These are phyloP conservation scores for Sesia bembeciformis DNA, from an alignment of 2,888 invertebrate species.

Conservation along the genomic window DNA sequence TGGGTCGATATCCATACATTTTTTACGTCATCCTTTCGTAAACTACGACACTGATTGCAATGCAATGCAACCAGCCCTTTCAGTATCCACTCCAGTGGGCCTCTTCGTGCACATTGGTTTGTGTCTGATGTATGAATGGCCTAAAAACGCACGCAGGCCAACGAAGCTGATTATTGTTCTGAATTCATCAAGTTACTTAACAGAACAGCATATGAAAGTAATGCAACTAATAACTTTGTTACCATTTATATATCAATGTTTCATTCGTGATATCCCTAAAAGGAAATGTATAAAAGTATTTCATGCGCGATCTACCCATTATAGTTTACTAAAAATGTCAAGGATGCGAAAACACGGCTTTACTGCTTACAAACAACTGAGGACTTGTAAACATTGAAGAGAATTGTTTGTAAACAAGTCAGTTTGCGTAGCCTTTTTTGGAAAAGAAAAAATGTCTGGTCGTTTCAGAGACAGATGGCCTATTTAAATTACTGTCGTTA, in stretches of 20 bases:
- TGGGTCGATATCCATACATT: too few relatives aligned
- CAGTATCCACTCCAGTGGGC: too few relatives aligned
- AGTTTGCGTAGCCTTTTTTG: neutral
- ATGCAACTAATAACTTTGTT: neutral
- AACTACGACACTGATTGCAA: too few relatives aligned
- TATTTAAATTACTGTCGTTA: neutral
- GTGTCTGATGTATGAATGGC: too few relatives aligned
- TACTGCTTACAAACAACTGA: slow-evolving; percentile 4
- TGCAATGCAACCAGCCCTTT: too few relatives aligned
- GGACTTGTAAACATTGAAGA: slow-evolving; percentile 4
- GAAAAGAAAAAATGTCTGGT: neutral
- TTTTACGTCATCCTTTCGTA: too few relatives aligned
- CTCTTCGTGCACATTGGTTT: too few relatives aligned
- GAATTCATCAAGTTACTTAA: too few relatives aligned
- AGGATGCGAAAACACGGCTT: slow-evolving; percentile 9
- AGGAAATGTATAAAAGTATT: neutral
- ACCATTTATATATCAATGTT: neutral
- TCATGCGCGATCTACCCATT: neutral
- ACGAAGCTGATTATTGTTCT: too few relatives aligned
- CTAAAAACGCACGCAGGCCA: too few relatives aligned
- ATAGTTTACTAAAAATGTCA: slow-evolving; percentile 3
- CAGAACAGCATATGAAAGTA: too few relatives aligned
- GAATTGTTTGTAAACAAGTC: slow-evolving; percentile 7
- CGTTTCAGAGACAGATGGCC: neutral
- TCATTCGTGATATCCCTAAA: neutral